phyloP scores from a whole-genome alignment of 2,888 invertebrate species.

The Allophyes oxyacanthae region DNA sequence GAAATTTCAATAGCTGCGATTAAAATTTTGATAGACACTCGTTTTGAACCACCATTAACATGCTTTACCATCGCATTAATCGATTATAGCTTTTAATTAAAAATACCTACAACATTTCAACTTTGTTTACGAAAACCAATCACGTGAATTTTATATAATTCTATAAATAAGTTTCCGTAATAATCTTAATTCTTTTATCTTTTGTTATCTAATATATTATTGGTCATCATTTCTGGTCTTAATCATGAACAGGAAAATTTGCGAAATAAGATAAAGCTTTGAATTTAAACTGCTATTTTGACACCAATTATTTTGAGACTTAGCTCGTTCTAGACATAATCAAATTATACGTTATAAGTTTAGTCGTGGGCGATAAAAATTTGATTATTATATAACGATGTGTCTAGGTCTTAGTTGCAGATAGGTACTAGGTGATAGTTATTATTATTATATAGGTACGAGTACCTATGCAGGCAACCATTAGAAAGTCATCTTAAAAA shows the following conservation, averaged over 20 bases:
- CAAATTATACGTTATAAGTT: slow-evolving; percentile 30
- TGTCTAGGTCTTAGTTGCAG: slow-evolving; percentile 14
- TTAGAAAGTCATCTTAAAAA: too few relatives aligned
- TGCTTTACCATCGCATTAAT: not conserved
- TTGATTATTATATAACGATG: slow-evolving; percentile 36
- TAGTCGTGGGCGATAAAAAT: slow-evolving; percentile 23
- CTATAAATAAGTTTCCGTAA: not conserved
- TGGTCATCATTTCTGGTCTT: not conserved
- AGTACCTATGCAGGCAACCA: too few relatives aligned
- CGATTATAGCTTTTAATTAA: not conserved
- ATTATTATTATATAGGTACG: not conserved
- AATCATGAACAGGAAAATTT: slow-evolving; percentile 6
- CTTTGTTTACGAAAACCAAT: slow-evolving; percentile 8
- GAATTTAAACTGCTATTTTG: slow-evolving; percentile 14
- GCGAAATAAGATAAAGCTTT: slow-evolving; percentile 7
- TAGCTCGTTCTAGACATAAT: slow-evolving; percentile 33
- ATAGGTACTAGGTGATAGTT: too few relatives aligned
- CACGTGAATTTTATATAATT: slow-evolving; percentile 8
- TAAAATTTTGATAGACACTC: slow-evolving; percentile 10
- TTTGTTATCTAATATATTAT: slow-evolving; percentile 16
- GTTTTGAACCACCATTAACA: not conserved
- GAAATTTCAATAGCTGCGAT: slow-evolving; percentile 12
- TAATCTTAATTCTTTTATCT: slow-evolving; percentile 7
- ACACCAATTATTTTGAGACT: slow-evolving; percentile 34
- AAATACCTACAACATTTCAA: slow-evolving; percentile 7